Evolutionary conservation across 2,888 invertebrate species (phyloP), one percentile per base, ranked within the genome.

Genomic region (Drepana falcataria): DNA sequence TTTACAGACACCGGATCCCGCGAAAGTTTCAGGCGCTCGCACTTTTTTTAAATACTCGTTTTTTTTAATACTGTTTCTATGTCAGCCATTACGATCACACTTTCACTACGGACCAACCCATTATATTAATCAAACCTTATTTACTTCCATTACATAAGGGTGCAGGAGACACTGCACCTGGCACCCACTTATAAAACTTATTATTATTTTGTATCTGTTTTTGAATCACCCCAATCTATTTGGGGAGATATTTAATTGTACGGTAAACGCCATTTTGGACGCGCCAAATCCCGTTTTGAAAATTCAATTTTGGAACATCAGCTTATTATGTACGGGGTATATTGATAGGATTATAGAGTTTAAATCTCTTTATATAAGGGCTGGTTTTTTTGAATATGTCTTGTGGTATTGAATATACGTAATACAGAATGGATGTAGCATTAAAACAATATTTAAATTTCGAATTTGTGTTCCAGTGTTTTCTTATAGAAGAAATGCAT

Each of bases 121-220:
- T 44, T 66, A 71, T 75, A 79, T 83, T 85, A 81, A 84, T 84
- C 82, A 83, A 80, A 73, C 68, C 63, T 74, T 65, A 61, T 65
- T 65, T 63, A 68, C 53, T 57, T 64, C 65, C 61, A 60, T 64
- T 57, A 89, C 66, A 87, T 87, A 87, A 77, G 89, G 89, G 89
- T 83, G 66, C 41, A 6, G 9, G 77, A 66, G 64, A 70, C 82
- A 79, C 83, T 81, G 82, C 71, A 56, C 56, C 55, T 67, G 78
- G 74, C 74, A 74, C 85, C 85, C 81, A 79, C 85, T 77, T 71
- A 69, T 68, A 68, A 75, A 69, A 78, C 82, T 79, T 88, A 89
- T 90, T 89, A 90, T 90, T 89, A 89, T 84, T 85, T 87, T 87
- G 89, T 91, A 88, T 91, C 90, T 91, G 88, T 89, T 89, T 87